A percentile compares a stretch with the other conserved stretches of the same genome.
Conservation (phyloP, 2,888 invertebrate genomes). For the Diadromus collaris region DNA sequence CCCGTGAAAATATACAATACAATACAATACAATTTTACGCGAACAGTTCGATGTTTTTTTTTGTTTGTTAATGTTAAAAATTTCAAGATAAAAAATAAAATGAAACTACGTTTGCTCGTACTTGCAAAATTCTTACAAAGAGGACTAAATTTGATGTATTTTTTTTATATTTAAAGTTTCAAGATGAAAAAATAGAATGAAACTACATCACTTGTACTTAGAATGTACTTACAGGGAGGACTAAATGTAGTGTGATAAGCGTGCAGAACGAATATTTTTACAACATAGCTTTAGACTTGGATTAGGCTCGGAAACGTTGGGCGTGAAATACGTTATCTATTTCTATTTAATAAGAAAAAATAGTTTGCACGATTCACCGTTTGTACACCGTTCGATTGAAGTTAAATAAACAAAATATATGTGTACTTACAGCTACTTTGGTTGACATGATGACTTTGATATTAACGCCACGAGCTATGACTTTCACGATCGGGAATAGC, state of each 20-base stretch:
- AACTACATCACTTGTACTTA: not conserved
- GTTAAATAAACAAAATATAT: not conserved
- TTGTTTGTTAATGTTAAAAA: no score
- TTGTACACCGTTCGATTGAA: not conserved
- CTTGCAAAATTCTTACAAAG: no score
- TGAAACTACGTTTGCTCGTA: no score
- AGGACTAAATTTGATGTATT: not conserved
- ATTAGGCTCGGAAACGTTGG: not conserved
- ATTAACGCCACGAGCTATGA: conserved; percentile 17
- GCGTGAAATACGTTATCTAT: not conserved
- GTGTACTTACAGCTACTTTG: conserved; percentile 65
- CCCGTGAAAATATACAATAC: no score
- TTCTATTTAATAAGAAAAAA: not conserved
- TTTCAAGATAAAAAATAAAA: not conserved
- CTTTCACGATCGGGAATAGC: conserved; percentile 63
- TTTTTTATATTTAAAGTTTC: not conserved
- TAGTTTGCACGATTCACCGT: not conserved
- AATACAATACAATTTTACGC: not conserved
- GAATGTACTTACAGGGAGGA: not conserved
- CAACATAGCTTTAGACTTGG: not conserved
- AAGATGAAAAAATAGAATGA: not conserved
- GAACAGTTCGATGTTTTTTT: not conserved
- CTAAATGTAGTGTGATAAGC: conserved; percentile 20
- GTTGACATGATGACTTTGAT: conserved; percentile 60
- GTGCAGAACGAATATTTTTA: not conserved